Base-by-base conservation (phyloP, 92 coral and sea anemone genomes). In the Parazoanthus atlanticus region DNA sequence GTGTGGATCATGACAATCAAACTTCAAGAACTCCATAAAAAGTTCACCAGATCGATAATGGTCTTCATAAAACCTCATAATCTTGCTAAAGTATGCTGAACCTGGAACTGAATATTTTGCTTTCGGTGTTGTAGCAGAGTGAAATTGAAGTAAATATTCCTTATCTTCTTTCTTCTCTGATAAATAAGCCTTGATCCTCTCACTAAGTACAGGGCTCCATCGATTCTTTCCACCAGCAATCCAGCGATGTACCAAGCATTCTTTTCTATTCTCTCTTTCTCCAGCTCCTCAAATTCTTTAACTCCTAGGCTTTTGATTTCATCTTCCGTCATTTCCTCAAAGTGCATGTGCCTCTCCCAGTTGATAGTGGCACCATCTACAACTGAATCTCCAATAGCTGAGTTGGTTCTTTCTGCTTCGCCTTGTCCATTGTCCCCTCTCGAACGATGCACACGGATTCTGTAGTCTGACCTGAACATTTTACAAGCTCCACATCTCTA, bases 241-340 rank as follows among this genome's bases (percentile, higher is more conserved):
- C 86, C 73, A 82, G 91, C 66, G 4, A 89, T 88, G 40, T 74
- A 81, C 88, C 91, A 89, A 23, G 91, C 91, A 89, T 89, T 89
- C 32, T 82, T 89, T 34, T 89, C 38, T 84, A 89, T 89, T 30
- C 91, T 82, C 66, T 74, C 88, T 52, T 52, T 28, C 83, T 89
- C 91, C 76, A 89, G 0, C 79, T 74, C 88, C 58, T 89, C 91
- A 82, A 72, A 89, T 52, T 81, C 82, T 73, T 89, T 82, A 25
- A 89, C 88, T 76, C 82, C 82, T 3, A 89, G 72, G 10, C 21
- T 54, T 16, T 82, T 70, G 76, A 89, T 89, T 1, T 75, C 76
- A 33, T 89, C 82, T 70, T 89, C 54, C 0, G 76, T 0, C 91
- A 89, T 58, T 6, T 54, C 88, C 71, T 89, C 91, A 82, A 89